Conservation (phyloP, 2,797 vertebrate species). For the Schizopygopsis malacanthus region DNA sequence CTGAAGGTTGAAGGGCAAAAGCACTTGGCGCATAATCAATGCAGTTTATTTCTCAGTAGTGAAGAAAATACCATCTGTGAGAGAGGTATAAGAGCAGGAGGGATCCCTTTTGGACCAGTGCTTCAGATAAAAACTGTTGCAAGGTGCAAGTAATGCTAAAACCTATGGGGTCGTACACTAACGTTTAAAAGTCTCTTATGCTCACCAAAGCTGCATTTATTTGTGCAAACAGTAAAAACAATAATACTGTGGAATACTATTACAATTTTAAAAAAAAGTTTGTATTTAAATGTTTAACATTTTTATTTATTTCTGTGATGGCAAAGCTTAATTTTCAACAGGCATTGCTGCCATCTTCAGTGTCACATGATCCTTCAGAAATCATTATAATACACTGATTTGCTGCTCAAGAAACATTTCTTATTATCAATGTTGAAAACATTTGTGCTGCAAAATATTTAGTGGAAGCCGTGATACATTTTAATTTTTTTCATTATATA, state of each 20-base stretch:
- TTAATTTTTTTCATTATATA: too few species aligned
- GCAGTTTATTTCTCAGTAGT: slow-evolving; percentile 37
- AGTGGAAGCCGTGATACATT: too few species aligned
- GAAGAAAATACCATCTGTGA: slow-evolving; percentile 17
- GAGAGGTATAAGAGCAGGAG: slow-evolving; percentile 9
- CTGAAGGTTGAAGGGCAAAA: slow-evolving; percentile 37
- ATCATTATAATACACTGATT: not conserved
- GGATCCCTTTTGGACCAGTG: slow-evolving; percentile 23
- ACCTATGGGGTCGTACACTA: not conserved
- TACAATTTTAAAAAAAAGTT: not conserved
- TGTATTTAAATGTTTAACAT: not conserved
- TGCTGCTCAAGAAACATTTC: not conserved
- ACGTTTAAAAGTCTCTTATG: not conserved
- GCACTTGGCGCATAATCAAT: slow-evolving; percentile 46
- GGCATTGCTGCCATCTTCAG: not conserved
- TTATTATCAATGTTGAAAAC: not conserved
- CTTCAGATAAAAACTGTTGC: slow-evolving; percentile 6
- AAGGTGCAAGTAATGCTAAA: slow-evolving; percentile 10
- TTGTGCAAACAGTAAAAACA: slow-evolving; percentile 6
- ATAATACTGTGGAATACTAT: not conserved
- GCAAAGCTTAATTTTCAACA: not conserved
- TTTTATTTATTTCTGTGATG: not conserved
- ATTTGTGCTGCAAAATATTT: not conserved
- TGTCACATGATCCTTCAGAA: not conserved
- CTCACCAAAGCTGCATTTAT: not conserved